A percentile compares a stretch with the other conserved stretches of the same genome.
Evolutionary conservation across 2,113 vertebrate species (phyloP).

Genomic region (Siniperca chuatsi): DNA sequence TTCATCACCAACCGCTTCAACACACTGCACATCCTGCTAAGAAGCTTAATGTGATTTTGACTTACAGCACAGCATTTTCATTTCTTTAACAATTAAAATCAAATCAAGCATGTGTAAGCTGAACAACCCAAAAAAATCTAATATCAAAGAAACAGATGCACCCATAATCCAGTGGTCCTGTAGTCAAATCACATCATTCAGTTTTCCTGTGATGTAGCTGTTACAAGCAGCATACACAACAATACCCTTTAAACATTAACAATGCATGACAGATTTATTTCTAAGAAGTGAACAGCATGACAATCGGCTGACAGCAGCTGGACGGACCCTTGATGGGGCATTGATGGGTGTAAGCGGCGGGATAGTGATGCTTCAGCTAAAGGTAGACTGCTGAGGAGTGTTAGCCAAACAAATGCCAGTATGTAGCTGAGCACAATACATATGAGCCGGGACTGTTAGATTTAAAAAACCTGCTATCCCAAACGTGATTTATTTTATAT

Average conservation of each 20-base stretch:
- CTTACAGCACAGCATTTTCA: neutral
- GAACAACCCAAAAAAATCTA: neutral
- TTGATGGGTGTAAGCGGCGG: conserved; percentile 44
- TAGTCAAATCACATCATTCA: conserved; percentile 23
- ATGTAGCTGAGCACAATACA: conserved; percentile 5
- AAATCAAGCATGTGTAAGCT: conserved; percentile 10
- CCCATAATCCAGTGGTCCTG: conserved; percentile 14
- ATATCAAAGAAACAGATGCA: conserved; percentile 17
- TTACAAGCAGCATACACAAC: conserved; percentile 37
- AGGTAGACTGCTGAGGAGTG: conserved; percentile 57
- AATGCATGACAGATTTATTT: conserved; percentile 65
- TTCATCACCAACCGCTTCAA: conserved; percentile 1
- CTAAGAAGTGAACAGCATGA: conserved; percentile 52
- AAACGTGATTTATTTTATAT: too few relatives aligned
- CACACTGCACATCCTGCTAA: conserved; percentile 12
- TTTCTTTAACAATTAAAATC: conserved; percentile 22
- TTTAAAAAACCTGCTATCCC: too few relatives aligned
- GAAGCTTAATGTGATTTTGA: conserved; percentile 37
- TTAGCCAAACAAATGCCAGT: conserved; percentile 27
- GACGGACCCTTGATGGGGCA: conserved; percentile 53
- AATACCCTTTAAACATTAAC: conserved; percentile 53
- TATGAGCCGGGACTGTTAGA: too few relatives aligned
- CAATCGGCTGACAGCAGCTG: conserved; percentile 61
- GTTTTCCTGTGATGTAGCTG: conserved; percentile 28
- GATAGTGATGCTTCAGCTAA: conserved; percentile 62